A percentile compares a stretch with the other conserved stretches of the same genome.
Evolutionary conservation across 1,140 invertebrate genomes (phyloP).

Genomic region (Macrobrachium nipponense): DNA sequence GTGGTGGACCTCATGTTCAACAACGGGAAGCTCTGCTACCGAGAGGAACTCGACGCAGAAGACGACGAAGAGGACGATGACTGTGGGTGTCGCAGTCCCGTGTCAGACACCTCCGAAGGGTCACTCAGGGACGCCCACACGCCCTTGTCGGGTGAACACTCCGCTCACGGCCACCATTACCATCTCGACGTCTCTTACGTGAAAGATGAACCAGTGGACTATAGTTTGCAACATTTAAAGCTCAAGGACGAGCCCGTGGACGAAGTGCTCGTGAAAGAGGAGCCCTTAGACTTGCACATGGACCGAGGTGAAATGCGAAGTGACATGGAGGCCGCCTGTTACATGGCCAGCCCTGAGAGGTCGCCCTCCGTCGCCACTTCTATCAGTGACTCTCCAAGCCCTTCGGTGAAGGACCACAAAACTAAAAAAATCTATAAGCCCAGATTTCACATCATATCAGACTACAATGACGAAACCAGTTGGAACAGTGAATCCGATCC

Average conservation of each 20-base stretch:
- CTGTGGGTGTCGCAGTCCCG: conserved; percentile 56
- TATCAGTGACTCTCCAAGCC: conserved; percentile 50
- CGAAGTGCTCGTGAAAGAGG: conserved; percentile 52
- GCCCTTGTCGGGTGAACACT: conserved; percentile 14
- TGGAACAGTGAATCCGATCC: conserved; percentile 38
- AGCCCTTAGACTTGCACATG: conserved; percentile 58
- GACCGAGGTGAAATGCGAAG: conserved; percentile 18
- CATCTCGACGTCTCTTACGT: conserved; percentile 35
- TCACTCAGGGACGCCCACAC: conserved; percentile 42
- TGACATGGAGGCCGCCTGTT: conserved; percentile 35
- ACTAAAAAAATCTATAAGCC: conserved; percentile 61
- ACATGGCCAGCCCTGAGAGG: conserved; percentile 31
- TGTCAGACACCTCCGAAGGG: conserved; percentile 59
- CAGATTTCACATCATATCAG: conserved; percentile 53
- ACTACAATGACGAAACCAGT: conserved; percentile 47
- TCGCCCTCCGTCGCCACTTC: conserved; percentile 33
- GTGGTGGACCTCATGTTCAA: conserved; percentile 45
- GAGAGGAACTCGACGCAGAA: conserved; percentile 41
- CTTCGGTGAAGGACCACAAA: conserved; percentile 55
- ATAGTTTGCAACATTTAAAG: conserved; percentile 55
- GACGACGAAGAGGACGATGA: conserved; percentile 61
- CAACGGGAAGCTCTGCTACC: conserved; percentile 44
- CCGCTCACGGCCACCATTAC: conserved; percentile 34
- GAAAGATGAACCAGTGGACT: conserved; percentile 62
- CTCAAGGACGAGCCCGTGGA: conserved; percentile 62